phyloP scores from a whole-genome alignment of 2,113 vertebrate species.

The Echinops telfairi region DNA sequence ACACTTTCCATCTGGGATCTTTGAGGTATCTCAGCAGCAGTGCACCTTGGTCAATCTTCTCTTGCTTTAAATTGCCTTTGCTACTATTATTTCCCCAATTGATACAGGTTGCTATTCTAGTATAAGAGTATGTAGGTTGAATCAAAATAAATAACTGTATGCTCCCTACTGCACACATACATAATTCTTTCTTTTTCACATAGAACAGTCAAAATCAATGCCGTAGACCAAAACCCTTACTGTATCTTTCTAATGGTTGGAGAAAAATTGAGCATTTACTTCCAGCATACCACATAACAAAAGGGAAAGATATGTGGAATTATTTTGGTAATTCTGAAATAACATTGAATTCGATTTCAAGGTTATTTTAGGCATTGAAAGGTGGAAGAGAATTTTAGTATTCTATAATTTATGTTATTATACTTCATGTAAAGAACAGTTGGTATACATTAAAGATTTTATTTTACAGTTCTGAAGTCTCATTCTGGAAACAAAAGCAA shows the following conservation, averaged over 20 bases:
- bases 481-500: too few species aligned
- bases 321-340: neutral
- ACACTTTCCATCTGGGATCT: neutral
- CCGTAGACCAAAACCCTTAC: neutral
- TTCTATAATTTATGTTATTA: neutral
- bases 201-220: neutral
- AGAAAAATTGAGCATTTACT: neutral
- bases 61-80: neutral
- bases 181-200: neutral
- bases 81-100: neutral
- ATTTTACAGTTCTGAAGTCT: neutral
- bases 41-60: neutral
- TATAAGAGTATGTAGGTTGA: neutral
- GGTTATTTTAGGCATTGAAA: neutral
- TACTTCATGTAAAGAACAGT: neutral
- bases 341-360: constrained; percentile 12
- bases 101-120: neutral
- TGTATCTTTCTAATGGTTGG: neutral
- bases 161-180: neutral
- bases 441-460: too few species aligned
- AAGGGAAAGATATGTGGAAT: neutral
- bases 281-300: neutral
- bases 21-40: neutral
- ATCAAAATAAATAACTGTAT: neutral
- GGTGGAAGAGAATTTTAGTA: neutral